A percentile compares a stretch with the other conserved stretches of the same genome.
Conservation (phyloP, 2,888 invertebrate species). For the Plebejus melissa region DNA sequence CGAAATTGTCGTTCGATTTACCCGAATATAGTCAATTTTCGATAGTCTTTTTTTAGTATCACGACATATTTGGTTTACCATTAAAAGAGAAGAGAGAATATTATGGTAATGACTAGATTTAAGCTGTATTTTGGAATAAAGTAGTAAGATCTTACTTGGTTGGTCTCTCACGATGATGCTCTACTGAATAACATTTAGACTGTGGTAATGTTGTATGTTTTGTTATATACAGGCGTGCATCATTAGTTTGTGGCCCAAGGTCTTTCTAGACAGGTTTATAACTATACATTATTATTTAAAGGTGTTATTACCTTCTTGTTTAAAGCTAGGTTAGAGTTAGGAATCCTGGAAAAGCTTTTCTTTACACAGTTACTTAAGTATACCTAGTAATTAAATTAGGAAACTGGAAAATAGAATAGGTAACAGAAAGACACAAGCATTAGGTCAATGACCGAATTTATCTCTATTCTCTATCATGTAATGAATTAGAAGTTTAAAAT, state of each 20-base stretch:
- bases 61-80: too few species aligned
- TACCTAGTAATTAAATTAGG: background rate
- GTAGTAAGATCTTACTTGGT: background rate
- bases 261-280: constrained; percentile 9
- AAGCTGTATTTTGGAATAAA: too few species aligned
- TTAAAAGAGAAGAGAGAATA: too few species aligned
- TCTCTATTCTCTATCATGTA: background rate
- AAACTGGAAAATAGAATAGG: background rate
- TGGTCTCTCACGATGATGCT: background rate
- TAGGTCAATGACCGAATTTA: background rate
- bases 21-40: too few species aligned
- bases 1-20: too few species aligned
- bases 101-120: too few species aligned
- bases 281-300: background rate
- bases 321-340: background rate
- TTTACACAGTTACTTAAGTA: background rate
- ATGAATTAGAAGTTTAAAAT: too few species aligned
- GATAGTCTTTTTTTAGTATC: too few species aligned
- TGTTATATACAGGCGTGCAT: background rate
- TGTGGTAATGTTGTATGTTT: background rate
- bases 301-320: background rate
- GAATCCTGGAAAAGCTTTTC: background rate
- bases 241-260: constrained; percentile 17
- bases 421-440: too few species aligned
- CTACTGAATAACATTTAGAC: background rate